Evolutionary conservation across 2,797 vertebrate species (phyloP).

Genomic region (Tauraco hartlaubi): DNA sequence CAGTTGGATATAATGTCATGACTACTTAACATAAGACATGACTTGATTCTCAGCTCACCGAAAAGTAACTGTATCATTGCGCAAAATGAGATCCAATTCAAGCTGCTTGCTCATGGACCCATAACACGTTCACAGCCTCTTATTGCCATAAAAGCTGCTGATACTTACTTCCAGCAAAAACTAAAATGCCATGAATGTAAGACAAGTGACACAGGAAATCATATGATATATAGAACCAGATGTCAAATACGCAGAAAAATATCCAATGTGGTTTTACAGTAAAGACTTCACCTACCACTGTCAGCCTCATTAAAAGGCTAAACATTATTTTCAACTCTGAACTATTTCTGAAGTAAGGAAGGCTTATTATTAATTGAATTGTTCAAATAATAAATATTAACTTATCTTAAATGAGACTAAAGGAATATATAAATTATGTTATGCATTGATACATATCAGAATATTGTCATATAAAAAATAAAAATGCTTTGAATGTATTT

Average conservation of each 20-base stretch:
- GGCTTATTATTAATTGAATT: not conserved
- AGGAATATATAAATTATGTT: not conserved
- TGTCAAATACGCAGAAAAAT: not conserved
- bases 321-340: not conserved
- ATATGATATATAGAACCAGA: not conserved
- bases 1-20: constrained; percentile 63
- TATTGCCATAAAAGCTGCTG: constrained; percentile 11
- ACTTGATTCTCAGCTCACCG: not conserved
- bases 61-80: constrained; percentile 6
- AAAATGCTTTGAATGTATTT: not conserved
- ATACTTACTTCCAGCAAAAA: not conserved
- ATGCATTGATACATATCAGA: not conserved
- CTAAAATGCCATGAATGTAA: constrained; percentile 1
- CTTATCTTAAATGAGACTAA: not conserved
- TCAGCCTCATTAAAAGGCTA: not conserved
- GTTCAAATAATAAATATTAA: not conserved
- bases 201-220: not conserved
- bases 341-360: not conserved
- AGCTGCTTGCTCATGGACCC: not conserved
- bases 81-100: not conserved
- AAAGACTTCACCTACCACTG: not conserved
- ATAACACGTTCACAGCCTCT: not conserved
- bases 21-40: constrained; percentile 56
- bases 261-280: not conserved
- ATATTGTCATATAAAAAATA: not conserved